These are phyloP conservation scores for Pheosia tremula DNA, from an alignment of 2,888 invertebrate species.

Conservation along the genomic window DNA sequence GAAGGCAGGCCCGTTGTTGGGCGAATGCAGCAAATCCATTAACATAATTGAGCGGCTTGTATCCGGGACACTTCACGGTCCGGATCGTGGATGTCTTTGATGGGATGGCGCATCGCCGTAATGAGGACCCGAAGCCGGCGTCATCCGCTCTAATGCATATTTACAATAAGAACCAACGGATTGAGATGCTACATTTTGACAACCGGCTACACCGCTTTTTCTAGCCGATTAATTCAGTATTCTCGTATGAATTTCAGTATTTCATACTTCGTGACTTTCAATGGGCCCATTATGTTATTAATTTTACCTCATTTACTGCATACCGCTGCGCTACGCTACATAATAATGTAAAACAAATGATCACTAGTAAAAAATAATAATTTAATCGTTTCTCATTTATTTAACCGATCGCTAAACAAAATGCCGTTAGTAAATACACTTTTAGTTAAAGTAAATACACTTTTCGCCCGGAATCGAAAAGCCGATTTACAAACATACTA, in stretches of 20 bases:
- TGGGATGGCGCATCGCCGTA: conserved; percentile 71
- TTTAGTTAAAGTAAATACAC: conserved; percentile 48
- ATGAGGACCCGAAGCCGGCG: conserved; percentile 65
- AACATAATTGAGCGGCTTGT: conserved; percentile 79
- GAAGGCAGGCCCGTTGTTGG: conserved; percentile 60
- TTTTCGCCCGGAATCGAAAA: conserved; percentile 46
- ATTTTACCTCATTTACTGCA: conserved; percentile 11
- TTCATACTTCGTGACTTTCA: conserved; percentile 50
- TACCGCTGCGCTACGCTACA: conserved; percentile 13
- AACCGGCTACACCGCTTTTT: conserved; percentile 52
- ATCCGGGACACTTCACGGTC: conserved; percentile 72
- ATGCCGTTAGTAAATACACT: conserved; percentile 49
- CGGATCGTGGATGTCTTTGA: conserved; percentile 74
- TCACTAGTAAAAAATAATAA: conserved; percentile 29
- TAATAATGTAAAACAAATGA: conserved; percentile 8
- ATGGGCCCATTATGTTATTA: conserved; percentile 36
- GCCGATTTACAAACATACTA: conserved; percentile 50
- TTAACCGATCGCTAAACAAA: conserved; percentile 46
- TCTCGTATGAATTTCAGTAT: conserved; percentile 46
- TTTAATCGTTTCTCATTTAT: conserved; percentile 40
- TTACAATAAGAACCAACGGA: conserved; percentile 60
- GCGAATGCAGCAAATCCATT: conserved; percentile 72
- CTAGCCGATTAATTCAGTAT: conserved; percentile 55
- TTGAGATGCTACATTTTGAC: conserved; percentile 50
- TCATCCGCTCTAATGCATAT: conserved; percentile 74